phyloP scores from a whole-genome alignment of 2,888 invertebrate genomes.

The Macaria notata region DNA sequence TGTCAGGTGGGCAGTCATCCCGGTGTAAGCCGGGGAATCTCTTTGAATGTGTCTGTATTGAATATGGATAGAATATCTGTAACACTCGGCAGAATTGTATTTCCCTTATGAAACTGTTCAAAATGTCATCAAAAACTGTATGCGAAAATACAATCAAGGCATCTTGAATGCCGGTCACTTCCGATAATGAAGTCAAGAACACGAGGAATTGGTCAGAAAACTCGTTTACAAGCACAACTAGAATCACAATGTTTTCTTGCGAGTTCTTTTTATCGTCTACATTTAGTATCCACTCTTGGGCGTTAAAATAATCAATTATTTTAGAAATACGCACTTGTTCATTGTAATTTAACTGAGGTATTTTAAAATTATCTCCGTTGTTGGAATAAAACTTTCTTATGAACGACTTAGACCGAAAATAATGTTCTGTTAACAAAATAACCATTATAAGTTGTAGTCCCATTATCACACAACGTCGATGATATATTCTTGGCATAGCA shows the following conservation, averaged over 20 bases:
- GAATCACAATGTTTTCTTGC: conserved; percentile 41
- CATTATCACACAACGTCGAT: conserved; percentile 2
- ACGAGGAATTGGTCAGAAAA: conserved; percentile 44
- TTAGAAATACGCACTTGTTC: neutral
- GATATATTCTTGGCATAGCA: neutral
- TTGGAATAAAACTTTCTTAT: too few species aligned
- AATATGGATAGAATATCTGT: conserved; percentile 61
- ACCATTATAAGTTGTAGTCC: conserved; percentile 1
- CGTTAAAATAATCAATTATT: conserved; percentile 36
- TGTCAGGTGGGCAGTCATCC: conserved; percentile 43
- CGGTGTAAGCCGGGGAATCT: conserved; percentile 48
- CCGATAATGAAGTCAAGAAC: conserved; percentile 49
- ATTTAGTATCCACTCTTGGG: conserved; percentile 44
- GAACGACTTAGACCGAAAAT: neutral
- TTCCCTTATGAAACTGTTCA: conserved; percentile 43
- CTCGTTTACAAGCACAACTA: conserved; percentile 50
- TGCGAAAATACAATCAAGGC: conserved; percentile 58
- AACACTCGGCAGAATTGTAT: conserved; percentile 57
- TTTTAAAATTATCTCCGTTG: too few species aligned
- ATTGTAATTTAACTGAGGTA: too few species aligned
- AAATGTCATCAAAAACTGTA: conserved; percentile 45
- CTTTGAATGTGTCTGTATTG: conserved; percentile 46
- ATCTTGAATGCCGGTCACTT: conserved; percentile 51
- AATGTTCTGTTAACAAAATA: neutral
- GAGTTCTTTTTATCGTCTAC: conserved; percentile 19